Evolutionary conservation across 2,113 vertebrate genomes (phyloP).

Genomic region (Grallaria varia): DNA sequence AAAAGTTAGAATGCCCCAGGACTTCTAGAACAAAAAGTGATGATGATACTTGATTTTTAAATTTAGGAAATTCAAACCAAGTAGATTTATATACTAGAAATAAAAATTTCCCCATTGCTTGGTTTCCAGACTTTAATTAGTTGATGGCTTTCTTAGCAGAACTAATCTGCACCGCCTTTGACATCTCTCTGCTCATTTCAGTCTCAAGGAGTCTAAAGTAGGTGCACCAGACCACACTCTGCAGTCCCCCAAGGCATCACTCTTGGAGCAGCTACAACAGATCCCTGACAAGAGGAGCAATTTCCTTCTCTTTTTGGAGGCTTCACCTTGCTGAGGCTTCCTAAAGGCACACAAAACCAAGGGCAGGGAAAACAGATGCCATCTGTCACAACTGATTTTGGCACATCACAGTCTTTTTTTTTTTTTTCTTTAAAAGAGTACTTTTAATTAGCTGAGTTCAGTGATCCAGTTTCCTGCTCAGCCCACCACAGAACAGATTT

Average conservation of each 20-base stretch:
- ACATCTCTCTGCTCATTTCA: not conserved
- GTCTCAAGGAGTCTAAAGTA: not conserved
- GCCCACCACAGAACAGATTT: not conserved
- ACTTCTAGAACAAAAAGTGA: not conserved
- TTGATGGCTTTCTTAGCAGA: not conserved
- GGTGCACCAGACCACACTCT: not conserved
- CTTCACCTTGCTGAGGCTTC: not conserved
- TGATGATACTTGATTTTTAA: not conserved
- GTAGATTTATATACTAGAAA: not conserved
- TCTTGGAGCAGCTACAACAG: not conserved
- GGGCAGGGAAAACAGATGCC: conserved; percentile 1
- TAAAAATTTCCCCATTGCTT: not conserved
- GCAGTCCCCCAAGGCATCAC: not conserved
- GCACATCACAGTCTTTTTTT: not conserved
- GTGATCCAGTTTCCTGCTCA: not conserved
- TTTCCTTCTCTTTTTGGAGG: not conserved
- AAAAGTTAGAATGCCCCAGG: not conserved
- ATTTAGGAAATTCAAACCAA: not conserved
- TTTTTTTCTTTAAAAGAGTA: not conserved
- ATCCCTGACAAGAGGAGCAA: not conserved
- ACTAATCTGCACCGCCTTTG: not conserved
- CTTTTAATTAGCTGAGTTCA: not conserved
- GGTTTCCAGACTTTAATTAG: not conserved
- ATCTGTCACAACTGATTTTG: conserved; percentile 8
- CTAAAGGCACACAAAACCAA: not conserved